Evolutionary conservation across 1,140 invertebrate genomes (phyloP).

Genomic region (Agrypnia vestita): DNA sequence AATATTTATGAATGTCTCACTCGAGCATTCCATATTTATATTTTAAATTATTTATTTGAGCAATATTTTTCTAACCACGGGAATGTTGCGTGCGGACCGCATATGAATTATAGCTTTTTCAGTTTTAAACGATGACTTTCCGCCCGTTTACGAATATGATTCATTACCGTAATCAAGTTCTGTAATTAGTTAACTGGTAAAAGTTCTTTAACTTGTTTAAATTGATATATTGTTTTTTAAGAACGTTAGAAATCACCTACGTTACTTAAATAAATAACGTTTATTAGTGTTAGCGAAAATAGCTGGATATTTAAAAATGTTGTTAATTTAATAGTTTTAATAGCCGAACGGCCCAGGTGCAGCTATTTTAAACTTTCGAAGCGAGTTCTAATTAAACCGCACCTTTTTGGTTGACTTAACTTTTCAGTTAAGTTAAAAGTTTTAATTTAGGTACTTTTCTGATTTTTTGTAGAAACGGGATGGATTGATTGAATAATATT

Average conservation of each 20-base stretch:
- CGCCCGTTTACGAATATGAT: constrained; percentile 22
- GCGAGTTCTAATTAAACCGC: too few relatives aligned
- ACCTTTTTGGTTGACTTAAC: too few relatives aligned
- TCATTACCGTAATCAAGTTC: constrained; percentile 29
- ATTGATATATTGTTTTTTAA: neutral
- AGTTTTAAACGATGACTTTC: constrained; percentile 32
- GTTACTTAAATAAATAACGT: neutral
- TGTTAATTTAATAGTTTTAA: too few relatives aligned
- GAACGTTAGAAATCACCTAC: neutral
- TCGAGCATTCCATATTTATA: neutral
- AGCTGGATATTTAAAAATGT: too few relatives aligned
- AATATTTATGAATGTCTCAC: neutral
- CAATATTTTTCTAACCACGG: neutral
- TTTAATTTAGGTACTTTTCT: too few relatives aligned
- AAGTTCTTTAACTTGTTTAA: constrained; percentile 24
- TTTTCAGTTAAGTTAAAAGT: too few relatives aligned
- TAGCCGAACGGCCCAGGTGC: too few relatives aligned
- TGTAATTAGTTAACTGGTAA: constrained; percentile 27
- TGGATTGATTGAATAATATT: too few relatives aligned
- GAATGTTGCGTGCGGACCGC: neutral
- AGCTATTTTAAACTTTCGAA: too few relatives aligned
- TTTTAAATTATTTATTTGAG: constrained; percentile 8
- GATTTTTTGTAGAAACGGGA: too few relatives aligned
- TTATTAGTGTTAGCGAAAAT: too few relatives aligned
- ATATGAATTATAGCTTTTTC: constrained; percentile 13